These are phyloP conservation scores for Ophraella communa DNA, from an alignment of 2,888 invertebrate species.

Conservation along the genomic window DNA sequence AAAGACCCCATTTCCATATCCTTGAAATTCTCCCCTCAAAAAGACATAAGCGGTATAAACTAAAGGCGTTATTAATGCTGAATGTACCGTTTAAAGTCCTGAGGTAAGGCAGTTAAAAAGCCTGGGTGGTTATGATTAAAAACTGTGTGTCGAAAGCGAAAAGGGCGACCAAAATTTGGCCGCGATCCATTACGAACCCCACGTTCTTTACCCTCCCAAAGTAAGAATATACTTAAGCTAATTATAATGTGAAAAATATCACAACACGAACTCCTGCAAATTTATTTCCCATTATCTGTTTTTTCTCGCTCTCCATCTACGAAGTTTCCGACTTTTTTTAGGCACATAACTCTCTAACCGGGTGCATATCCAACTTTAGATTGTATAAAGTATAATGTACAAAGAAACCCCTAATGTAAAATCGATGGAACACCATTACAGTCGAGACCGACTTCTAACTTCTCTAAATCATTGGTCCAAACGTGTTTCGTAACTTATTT, in stretches of 20 bases:
- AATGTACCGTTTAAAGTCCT: background rate
- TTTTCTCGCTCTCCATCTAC: slow-evolving; percentile 59
- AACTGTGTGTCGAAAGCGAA: slow-evolving; percentile 27
- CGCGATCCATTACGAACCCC: slow-evolving; percentile 32
- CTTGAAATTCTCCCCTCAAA: too few relatives aligned
- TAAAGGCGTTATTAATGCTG: background rate
- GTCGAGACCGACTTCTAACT: slow-evolving; percentile 58
- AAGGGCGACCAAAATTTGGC: slow-evolving; percentile 29
- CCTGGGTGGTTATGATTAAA: slow-evolving; percentile 24
- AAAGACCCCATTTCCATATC: background rate
- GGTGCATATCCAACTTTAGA: slow-evolving; percentile 62
- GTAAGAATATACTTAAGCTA: slow-evolving; percentile 50
- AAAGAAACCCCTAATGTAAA: slow-evolving; percentile 63
- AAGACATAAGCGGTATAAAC: too few relatives aligned
- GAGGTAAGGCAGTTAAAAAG: slow-evolving; percentile 9
- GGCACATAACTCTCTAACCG: slow-evolving; percentile 59
- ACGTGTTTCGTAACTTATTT: slow-evolving; percentile 50
- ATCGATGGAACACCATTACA: slow-evolving; percentile 62
- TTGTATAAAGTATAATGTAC: slow-evolving; percentile 63
- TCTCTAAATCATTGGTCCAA: slow-evolving; percentile 55
- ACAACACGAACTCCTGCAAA: slow-evolving; percentile 57
- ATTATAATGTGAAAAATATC: slow-evolving; percentile 60
- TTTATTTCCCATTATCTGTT: slow-evolving; percentile 63
- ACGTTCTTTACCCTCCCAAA: slow-evolving; percentile 37
- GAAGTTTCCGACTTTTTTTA: slow-evolving; percentile 56